Base-by-base conservation (phyloP, 2,888 invertebrate species). In the Carcina quercana region DNA sequence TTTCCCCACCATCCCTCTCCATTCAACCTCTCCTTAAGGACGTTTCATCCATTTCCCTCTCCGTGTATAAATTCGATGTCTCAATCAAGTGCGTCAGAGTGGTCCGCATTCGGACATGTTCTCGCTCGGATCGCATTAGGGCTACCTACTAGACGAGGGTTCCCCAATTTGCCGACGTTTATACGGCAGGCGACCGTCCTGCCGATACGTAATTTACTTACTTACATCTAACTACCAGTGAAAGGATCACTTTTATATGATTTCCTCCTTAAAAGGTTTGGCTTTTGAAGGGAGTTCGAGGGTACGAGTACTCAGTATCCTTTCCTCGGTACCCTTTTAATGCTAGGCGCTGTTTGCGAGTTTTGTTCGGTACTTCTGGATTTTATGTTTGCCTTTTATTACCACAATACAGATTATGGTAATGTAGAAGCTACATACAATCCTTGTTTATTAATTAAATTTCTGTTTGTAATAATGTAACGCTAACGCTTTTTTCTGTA, bases 131-230 rank as follows among this genome's bases (percentile, higher is more conserved):
- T 58, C 53, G 47, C 52, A 61, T 61, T 57, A 57, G 49, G 42
- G 36, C 29, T 37, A 36, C 30, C 40, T 35, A 31, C 43, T 41
- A 50, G 67, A 67, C 53, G 59, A 66, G 63, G 63, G 65, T 69
- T 43, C 49, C 50, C 53, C 66, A 63, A 70, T 68, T 66, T 57
- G 50, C 56, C 56, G 58, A 61, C 62, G 59, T 64, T 68, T 66
- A 62, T 55, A 53, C 53, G 50, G 45, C 28, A 6, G 12, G 17
- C 24, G 30, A 24, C 24, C 24, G 15, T 19, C 25, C 24, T 21
- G 17, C n/a, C 6, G 29, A 13, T 25, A 25, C 17, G 30, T 30
- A 53, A 53, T 54, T 56, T 56, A 56, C 47, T 54, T 56, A 59
- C 42, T 45, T n/a, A n/a, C n/a, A n/a, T 46, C 43, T 48, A 55